Evolutionary conservation across 2,888 invertebrate genomes (phyloP), one percentile per base, ranked within the genome.

Genomic region (Drosophila anomelani): DNA sequence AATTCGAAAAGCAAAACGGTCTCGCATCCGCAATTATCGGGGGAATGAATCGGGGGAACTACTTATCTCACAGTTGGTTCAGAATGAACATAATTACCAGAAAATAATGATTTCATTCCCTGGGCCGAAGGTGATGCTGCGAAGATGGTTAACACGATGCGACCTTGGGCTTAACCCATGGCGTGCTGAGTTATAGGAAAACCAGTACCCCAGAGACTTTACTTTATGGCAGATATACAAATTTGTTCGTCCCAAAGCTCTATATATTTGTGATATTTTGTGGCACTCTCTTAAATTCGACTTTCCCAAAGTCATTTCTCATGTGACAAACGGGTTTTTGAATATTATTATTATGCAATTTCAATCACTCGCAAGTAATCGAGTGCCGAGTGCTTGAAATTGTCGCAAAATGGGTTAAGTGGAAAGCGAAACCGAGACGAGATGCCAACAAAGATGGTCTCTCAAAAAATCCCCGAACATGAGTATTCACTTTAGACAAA

Each of bases 71-170:
- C 59, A 60, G 49, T 43, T 10, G 17, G 36, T 12, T n/a, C 49
- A 66, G 64, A 66, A 66, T 61, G 44, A 44, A 38, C 64, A 64
- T 60, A 64, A 60, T 64, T 60, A 61, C 36, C 36, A 20, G 13
- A 29, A 26, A 34, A 12, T 61, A 64, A 51, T 44, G 61, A 49
- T 36, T 60, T n/a, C 26, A 12, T 17, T 34, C 49, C 58, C 47
- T 12, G 9, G 8, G 1, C 29, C 29, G 10, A 49, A 26, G 20
- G 3, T 32, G 29, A 53, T 41, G 41, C 20, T n/a, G 15, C 10
- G 15, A n/a, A 17, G 47, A 47, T 17, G 34, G n/a, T 15, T 20
- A 26, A 12, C 49, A 49, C 59, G 34, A 15, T 4, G 5, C 26
- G 36, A 51, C 64, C 64, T 66, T 66, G 51, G 10, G 49, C 36